Conservation (phyloP, 2,888 invertebrate species). For the Penaeus monodon region DNA sequence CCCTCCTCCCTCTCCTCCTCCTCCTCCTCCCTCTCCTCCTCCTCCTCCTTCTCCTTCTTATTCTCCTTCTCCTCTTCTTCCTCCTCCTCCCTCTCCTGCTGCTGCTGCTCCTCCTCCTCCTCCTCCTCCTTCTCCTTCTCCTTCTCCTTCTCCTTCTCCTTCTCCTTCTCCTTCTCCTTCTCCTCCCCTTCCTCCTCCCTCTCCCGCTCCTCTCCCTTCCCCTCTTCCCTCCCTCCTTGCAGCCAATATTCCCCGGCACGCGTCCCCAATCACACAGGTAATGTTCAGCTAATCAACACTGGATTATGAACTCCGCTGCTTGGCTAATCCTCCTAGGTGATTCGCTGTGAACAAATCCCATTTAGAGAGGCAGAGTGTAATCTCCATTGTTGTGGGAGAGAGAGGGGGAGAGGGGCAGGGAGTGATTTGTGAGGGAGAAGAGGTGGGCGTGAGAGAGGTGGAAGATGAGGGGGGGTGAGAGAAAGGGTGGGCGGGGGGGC, state of each 20-base stretch:
- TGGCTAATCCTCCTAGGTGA: too few relatives aligned
- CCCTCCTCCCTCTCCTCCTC: background rate
- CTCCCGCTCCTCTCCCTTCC: too few relatives aligned
- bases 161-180: too few relatives aligned
- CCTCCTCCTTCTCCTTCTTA: background rate
- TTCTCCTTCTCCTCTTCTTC: too few relatives aligned
- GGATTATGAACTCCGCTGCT: too few relatives aligned
- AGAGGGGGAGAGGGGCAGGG: background rate
- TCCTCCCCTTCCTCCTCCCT: too few relatives aligned
- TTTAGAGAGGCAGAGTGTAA: conserved; percentile 19
- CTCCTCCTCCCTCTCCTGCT: too few relatives aligned
- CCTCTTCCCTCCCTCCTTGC: too few relatives aligned
- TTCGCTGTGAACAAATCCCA: conserved; percentile 14
- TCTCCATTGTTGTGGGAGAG: conserved; percentile 10
- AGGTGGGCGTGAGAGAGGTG: background rate
- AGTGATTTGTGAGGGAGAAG: background rate
- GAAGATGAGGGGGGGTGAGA: background rate
- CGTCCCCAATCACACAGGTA: too few relatives aligned
- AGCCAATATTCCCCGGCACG: too few relatives aligned
- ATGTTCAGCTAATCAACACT: too few relatives aligned
- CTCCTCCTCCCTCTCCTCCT: background rate
- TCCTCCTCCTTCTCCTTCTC: too few relatives aligned
- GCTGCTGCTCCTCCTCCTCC: background rate
- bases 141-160: background rate
- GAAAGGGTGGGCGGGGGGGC: background rate